Evolutionary conservation across 2,888 invertebrate species (phyloP).

Genomic region (Anorthoa munda): DNA sequence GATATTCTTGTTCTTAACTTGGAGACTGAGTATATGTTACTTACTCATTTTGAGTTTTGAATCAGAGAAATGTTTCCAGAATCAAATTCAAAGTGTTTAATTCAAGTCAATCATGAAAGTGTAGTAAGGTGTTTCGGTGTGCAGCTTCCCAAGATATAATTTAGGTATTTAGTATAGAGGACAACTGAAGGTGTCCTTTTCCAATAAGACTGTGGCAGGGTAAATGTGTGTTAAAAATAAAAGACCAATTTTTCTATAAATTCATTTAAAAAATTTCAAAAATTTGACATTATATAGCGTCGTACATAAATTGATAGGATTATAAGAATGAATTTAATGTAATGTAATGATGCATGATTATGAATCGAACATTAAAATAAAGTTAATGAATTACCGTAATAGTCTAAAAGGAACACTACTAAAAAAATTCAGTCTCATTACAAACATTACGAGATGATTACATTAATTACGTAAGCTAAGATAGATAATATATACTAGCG

Average conservation of each 20-base stretch:
- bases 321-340: constrained; percentile 85
- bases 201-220: constrained; percentile 7
- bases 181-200: background rate
- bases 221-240: constrained; percentile 67
- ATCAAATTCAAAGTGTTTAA: background rate
- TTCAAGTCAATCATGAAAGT: background rate
- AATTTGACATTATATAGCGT: constrained; percentile 91
- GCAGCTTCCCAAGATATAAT: background rate
- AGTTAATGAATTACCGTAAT: constrained; percentile 87
- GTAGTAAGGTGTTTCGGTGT: background rate
- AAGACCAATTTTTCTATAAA: constrained; percentile 87
- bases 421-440: constrained; percentile 89
- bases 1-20: too few relatives aligned
- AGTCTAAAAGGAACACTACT: constrained; percentile 90
- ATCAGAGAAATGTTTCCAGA: constrained; percentile 11
- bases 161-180: background rate
- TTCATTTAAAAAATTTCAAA: constrained; percentile 90
- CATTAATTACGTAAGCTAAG: constrained; percentile 74
- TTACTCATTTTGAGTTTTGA: constrained; percentile 8
- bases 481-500: constrained; percentile 49
- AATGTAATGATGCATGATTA: constrained; percentile 69
- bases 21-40: background rate
- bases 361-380: constrained; percentile 87
- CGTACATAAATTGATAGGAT: constrained; percentile 89
- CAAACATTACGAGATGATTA: constrained; percentile 79